A percentile compares a stretch with the other conserved stretches of the same genome.
Conservation (phyloP, 1,140 invertebrate genomes). For the Drosophila carrolli region DNA sequence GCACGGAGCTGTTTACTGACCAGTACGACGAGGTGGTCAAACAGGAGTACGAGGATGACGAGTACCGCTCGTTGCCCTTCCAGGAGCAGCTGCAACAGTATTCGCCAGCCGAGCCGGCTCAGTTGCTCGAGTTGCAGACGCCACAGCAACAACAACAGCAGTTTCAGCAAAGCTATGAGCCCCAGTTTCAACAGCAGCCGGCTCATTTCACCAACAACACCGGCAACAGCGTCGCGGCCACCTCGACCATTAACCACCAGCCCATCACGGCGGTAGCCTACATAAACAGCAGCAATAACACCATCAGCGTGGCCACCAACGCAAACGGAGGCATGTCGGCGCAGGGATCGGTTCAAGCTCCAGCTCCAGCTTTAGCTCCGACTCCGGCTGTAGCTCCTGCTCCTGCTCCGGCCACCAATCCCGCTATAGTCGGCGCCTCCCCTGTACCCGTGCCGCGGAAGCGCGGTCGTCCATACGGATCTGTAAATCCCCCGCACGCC, state of each 20-base stretch:
- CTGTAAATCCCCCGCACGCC: slow-evolving; percentile 42
- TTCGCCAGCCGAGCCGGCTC: slow-evolving; percentile 64
- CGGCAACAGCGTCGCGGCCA: slow-evolving; percentile 18
- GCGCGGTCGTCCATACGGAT: slow-evolving; percentile 64
- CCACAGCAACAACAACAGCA: slow-evolving; percentile 63
- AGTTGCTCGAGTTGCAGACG: slow-evolving; percentile 65
- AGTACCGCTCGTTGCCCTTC: slow-evolving; percentile 64
- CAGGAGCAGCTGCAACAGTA: slow-evolving; percentile 72
- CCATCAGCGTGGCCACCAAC: slow-evolving; percentile 69
- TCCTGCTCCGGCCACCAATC: slow-evolving; percentile 12
- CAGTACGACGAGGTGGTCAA: slow-evolving; percentile 73
- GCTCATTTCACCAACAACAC: slow-evolving; percentile 33
- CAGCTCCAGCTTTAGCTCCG: slow-evolving; percentile 25
- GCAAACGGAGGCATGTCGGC: slow-evolving; percentile 40
- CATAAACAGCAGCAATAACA: slow-evolving; percentile 70
- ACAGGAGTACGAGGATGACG: slow-evolving; percentile 73
- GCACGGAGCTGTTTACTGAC: slow-evolving; percentile 74
- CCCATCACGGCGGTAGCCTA: slow-evolving; percentile 69
- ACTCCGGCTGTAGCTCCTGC: not conserved
- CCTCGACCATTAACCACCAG: slow-evolving; percentile 53
- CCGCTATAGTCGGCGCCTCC: not conserved
- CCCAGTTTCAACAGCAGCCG: slow-evolving; percentile 18
- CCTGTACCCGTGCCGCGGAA: slow-evolving; percentile 57
- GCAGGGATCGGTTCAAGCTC: slow-evolving; percentile 5
- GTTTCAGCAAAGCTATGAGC: slow-evolving; percentile 38